Conservation (phyloP, 2,113 vertebrate species). For the Gallinago undulata region DNA sequence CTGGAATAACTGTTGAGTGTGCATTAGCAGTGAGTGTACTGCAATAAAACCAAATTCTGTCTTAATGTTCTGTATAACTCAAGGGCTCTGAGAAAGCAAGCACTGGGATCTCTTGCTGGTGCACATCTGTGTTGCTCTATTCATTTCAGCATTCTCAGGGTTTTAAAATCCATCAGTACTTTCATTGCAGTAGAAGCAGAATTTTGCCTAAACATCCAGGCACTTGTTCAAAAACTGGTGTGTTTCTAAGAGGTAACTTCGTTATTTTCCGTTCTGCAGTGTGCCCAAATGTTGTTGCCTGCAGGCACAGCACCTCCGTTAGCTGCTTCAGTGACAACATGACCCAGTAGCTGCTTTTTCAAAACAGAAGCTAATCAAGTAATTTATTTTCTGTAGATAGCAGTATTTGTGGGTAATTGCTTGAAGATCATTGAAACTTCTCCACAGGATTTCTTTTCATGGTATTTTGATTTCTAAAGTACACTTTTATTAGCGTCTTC, state of each 20-base stretch:
- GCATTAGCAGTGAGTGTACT: not conserved
- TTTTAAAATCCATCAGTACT: not conserved
- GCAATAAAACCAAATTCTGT: not conserved
- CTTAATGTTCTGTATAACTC: not conserved
- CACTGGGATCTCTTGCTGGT: not conserved
- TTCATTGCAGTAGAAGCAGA: not conserved
- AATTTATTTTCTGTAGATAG: not conserved
- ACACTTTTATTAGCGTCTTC: not conserved
- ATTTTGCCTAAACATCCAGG: not conserved
- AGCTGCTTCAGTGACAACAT: not conserved
- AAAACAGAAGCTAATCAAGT: not conserved
- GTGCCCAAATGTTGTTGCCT: not conserved
- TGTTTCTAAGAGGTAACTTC: not conserved
- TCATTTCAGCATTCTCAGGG: accelerated
- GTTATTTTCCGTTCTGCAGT: not conserved
- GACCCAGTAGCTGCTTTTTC: not conserved
- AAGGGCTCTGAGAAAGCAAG: not conserved
- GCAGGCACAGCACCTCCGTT: not conserved
- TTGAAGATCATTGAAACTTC: not conserved
- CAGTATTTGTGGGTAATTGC: not conserved
- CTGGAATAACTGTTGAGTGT: not conserved
- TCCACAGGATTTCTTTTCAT: not conserved
- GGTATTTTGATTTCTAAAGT: not conserved
- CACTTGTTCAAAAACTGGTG: not conserved
- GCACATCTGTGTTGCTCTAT: not conserved